A percentile compares a stretch with the other conserved stretches of the same genome.
Conservation (phyloP, 2,888 invertebrate species). For the Euzophera pinguis region DNA sequence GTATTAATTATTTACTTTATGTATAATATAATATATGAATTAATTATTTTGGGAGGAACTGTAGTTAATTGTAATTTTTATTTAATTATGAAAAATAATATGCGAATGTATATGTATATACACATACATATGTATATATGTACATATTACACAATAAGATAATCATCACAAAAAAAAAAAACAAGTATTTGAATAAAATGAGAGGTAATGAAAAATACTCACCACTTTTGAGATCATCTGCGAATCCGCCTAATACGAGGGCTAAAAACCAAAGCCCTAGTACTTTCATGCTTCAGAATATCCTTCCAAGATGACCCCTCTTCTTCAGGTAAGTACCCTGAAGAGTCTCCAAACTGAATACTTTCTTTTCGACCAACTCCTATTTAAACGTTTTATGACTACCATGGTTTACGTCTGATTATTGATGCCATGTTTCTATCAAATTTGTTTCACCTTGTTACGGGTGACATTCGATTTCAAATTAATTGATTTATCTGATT, state of each 20-base stretch:
- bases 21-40: no score
- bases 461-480: not conserved
- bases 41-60: no score
- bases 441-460: not conserved
- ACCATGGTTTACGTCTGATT: not conserved
- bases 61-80: no score
- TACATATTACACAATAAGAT: not conserved
- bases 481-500: not conserved
- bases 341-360: not conserved
- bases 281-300: not conserved
- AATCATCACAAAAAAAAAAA: not conserved
- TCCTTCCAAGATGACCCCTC: not conserved
- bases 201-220: not conserved
- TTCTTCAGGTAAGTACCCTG: not conserved
- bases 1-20: no score
- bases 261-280: conserved; percentile 1
- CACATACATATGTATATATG: no score
- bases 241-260: not conserved
- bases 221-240: conserved; percentile 3
- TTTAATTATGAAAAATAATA: no score
- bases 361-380: not conserved
- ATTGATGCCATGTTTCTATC: conserved; percentile 2
- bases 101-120: no score
- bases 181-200: no score
- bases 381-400: not conserved